A percentile compares a stretch with the other conserved stretches of the same genome.
These are phyloP conservation scores for Dasypus novemcinctus DNA, from an alignment of 2,113 vertebrate species.

Conservation along the genomic window DNA sequence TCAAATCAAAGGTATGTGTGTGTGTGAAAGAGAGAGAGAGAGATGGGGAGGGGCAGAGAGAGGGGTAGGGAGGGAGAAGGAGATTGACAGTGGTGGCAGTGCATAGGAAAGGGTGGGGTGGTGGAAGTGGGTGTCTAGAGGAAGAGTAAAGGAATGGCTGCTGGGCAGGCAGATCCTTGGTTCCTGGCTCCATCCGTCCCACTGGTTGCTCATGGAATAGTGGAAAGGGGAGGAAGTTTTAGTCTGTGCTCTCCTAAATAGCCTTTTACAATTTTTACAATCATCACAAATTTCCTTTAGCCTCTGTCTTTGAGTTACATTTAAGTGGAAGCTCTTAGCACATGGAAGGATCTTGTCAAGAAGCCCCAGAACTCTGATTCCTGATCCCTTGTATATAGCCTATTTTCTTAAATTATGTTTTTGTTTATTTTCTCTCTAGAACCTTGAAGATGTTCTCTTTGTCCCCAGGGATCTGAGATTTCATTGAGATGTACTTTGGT, in stretches of 20 bases:
- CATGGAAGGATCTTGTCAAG: not conserved
- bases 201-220: not conserved
- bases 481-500: not conserved
- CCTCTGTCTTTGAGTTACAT: conserved; percentile 13
- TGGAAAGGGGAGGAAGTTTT: not conserved
- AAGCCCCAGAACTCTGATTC: conserved; percentile 16
- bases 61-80: not conserved
- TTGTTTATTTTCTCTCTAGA: conserved; percentile 38
- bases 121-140: not conserved
- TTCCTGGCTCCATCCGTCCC: not conserved
- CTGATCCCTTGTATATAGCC: not conserved
- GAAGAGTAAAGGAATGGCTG: not conserved
- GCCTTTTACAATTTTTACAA: not conserved
- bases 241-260: not conserved
- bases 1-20: not conserved
- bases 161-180: not conserved
- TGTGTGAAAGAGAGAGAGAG: too few species aligned
- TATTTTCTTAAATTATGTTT: not conserved
- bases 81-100: not conserved
- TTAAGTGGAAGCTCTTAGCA: not conserved
- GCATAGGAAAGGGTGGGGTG: not conserved
- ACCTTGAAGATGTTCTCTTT: not conserved
- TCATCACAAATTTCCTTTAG: not conserved
- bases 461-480: conserved; percentile 7
- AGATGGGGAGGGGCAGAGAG: not conserved